Conservation (phyloP, 1,140 invertebrate genomes). For the Elysia chlorotica region DNA sequence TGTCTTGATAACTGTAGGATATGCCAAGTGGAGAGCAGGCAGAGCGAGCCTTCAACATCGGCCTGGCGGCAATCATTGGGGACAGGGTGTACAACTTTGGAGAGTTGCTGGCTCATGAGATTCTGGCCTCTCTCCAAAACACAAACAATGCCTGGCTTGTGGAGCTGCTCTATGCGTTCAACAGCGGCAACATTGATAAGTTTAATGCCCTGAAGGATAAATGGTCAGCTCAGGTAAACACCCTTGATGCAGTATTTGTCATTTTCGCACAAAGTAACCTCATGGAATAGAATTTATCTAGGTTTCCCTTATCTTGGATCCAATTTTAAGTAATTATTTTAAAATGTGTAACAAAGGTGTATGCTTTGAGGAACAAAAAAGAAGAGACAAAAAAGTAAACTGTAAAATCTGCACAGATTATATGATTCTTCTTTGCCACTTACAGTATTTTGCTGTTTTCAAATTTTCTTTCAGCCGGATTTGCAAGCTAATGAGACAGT, state of each 20-base stretch:
- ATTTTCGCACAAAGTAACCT: neutral
- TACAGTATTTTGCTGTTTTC: too few species aligned
- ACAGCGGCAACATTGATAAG: constrained; percentile 84
- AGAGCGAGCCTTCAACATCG: constrained; percentile 87
- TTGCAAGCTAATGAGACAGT: constrained; percentile 83
- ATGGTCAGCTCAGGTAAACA: constrained; percentile 72
- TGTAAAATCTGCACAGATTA: too few species aligned
- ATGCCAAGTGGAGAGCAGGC: constrained; percentile 71
- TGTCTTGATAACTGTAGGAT: too few species aligned
- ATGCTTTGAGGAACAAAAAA: too few species aligned
- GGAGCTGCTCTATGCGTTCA: constrained; percentile 89
- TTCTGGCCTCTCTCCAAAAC: constrained; percentile 80
- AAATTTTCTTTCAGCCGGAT: constrained; percentile 71
- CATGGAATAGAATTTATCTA: too few species aligned
- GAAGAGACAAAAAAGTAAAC: too few species aligned
- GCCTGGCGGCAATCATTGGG: constrained; percentile 90
- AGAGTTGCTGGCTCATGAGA: constrained; percentile 92
- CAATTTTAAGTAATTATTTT: too few species aligned
- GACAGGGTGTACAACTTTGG: constrained; percentile 98
- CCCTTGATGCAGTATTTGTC: neutral
- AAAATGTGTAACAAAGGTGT: too few species aligned
- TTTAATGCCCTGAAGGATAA: constrained; percentile 82
- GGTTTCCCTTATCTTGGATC: too few species aligned
- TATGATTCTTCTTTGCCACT: too few species aligned
- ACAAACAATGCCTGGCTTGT: constrained; percentile 88